Base-by-base conservation (phyloP, 2,888 invertebrate genomes). In the Hydrotaea cyrtoneurina region DNA sequence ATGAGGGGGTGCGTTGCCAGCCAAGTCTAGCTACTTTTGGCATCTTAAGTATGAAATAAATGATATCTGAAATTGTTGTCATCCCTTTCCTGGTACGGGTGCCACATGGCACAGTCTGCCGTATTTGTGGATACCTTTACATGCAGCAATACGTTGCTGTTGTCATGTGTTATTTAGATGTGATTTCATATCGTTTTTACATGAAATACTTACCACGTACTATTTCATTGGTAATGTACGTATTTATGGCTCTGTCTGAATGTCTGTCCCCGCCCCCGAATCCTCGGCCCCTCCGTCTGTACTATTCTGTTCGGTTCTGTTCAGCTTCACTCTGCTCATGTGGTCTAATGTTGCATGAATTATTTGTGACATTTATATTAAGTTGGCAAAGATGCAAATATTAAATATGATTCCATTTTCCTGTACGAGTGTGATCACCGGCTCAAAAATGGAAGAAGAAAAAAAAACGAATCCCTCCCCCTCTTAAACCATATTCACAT, bases 301-400 rank as follows among this genome's bases (percentile, higher is more conserved):
- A 19, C 59, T 59, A n/a, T 23, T 21, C 21, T 57, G 23, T n/a
- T n/a, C n/a, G n/a, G n/a, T n/a, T n/a, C 57, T 21, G 53, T 13
- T 23, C 23, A 2, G 21, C 23, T 57, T 4, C 17, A 19, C 55
- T 31, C 64, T 64, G 36, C 19, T 4, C 3, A 0, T 43, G 21
- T 7, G 43, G 69, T 66, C 83, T 80, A 83, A 83, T 80, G 77
- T 80, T 78, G 80, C 80, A 83, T 83, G 83, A 83, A 83, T 80
- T 83, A 83, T 83, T 78, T 80, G 31, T 31, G 78, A 83, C 83
- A 83, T 83, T 83, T 80, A 80, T 83, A 83, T 80, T 80, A 83
- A 77, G 73, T 83, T 77, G 80, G 73, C 69, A 66, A 77, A 69
- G 74, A 78, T 77, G 23, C 55, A 79, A 57, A 73, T 46, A 78